Percentiles rank a stretch among this genome's conserved stretches.
Conservation (phyloP, 2,113 vertebrate genomes). For the Empidonax alnorum region DNA sequence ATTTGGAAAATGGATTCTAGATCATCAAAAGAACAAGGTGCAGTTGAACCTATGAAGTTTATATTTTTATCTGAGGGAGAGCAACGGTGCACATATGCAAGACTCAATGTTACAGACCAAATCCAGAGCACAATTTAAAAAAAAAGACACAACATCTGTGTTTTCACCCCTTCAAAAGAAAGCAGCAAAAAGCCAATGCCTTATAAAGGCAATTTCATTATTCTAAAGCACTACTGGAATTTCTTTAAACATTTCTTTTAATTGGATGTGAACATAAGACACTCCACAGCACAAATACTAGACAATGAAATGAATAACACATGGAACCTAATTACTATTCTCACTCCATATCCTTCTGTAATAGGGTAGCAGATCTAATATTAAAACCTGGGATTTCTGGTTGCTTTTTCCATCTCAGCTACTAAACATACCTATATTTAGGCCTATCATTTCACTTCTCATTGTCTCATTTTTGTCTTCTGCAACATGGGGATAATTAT, state of each 20-base stretch:
- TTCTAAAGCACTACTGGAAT: not conserved
- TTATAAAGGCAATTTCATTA: not conserved
- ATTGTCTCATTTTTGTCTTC: not conserved
- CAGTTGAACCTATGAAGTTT: not conserved
- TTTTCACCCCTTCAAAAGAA: not conserved
- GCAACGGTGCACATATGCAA: not conserved
- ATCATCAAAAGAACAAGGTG: not conserved
- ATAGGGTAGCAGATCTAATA: not conserved
- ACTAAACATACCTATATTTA: not conserved
- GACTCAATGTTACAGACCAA: not conserved
- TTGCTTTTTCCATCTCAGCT: not conserved
- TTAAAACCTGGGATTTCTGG: slow-evolving; percentile 5
- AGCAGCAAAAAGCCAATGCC: not conserved
- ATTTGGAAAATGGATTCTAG: not conserved
- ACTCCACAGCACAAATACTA: slow-evolving; percentile 16
- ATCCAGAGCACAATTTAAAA: not conserved
- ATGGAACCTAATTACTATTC: slow-evolving; percentile 26
- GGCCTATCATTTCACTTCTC: not conserved
- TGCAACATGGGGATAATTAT: not conserved
- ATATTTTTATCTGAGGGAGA: not conserved
- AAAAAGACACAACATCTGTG: not conserved
- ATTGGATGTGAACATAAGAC: slow-evolving; percentile 19
- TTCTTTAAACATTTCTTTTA: not conserved
- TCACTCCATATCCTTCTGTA: not conserved
- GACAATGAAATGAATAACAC: not conserved